Conservation (phyloP, 2,797 vertebrate species). For the Pangasius djambal region DNA sequence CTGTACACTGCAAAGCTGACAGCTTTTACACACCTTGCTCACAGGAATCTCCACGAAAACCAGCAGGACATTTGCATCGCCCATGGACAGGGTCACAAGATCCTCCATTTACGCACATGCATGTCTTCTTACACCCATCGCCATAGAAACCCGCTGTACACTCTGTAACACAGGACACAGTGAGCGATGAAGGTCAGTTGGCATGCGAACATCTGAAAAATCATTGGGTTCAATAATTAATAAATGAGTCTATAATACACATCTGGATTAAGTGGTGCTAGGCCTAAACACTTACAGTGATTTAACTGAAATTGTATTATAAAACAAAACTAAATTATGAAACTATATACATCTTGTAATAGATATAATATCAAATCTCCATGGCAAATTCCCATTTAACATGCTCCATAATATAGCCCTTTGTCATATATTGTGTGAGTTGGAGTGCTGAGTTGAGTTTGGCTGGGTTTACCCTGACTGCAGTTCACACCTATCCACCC, state of each 20-base stretch:
- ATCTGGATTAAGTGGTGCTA: not conserved
- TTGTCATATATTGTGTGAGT: not conserved
- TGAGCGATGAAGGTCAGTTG: not conserved
- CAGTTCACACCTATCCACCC: slow-evolving; percentile 89
- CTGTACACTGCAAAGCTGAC: not conserved
- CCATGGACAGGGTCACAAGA: slow-evolving; percentile 80
- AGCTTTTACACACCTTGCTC: slow-evolving; percentile 75
- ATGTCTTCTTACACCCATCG: slow-evolving; percentile 75
- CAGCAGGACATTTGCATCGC: slow-evolving; percentile 78
- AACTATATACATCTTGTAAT: not conserved
- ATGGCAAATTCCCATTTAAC: not conserved
- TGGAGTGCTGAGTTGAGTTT: slow-evolving; percentile 1
- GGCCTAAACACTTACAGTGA: not conserved
- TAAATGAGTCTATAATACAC: not conserved
- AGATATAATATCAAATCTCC: not conserved
- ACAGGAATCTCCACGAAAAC: slow-evolving; percentile 78
- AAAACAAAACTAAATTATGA: not conserved
- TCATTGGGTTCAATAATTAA: not conserved
- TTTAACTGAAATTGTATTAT: not conserved
- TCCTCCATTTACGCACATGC: slow-evolving; percentile 78
- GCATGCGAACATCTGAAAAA: not conserved
- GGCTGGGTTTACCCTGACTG: slow-evolving; percentile 77
- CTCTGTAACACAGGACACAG: slow-evolving; percentile 64
- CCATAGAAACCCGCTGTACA: slow-evolving; percentile 85
- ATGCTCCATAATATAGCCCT: not conserved